Evolutionary conservation across 1,140 invertebrate species (phyloP).

Genomic region (Trachymyrmex cornetzi): DNA sequence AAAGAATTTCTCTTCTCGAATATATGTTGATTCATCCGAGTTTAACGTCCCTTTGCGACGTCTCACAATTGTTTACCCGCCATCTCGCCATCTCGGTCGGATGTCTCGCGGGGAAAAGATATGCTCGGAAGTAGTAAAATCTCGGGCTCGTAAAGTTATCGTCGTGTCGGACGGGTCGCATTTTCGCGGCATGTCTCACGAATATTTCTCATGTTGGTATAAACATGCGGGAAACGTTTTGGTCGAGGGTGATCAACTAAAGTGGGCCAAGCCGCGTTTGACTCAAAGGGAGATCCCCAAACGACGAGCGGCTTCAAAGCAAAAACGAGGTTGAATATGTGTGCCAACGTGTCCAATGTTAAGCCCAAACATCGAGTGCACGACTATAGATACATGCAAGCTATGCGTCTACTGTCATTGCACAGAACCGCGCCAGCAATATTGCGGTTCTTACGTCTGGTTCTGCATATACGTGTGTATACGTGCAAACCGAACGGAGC

Average conservation of each 20-base stretch:
- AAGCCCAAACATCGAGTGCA: conserved; percentile 12
- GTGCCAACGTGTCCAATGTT: conserved; percentile 32
- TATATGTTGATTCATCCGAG: conserved; percentile 11
- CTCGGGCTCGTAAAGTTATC: conserved; percentile 24
- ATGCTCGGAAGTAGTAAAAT: conserved; percentile 23
- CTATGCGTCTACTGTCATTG: conserved; percentile 37
- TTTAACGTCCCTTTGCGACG: background rate
- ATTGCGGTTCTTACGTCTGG: conserved; percentile 28
- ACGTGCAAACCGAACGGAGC: background rate
- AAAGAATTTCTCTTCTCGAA: background rate
- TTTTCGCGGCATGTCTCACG: conserved; percentile 21
- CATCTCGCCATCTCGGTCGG: background rate
- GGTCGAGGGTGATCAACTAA: conserved; percentile 2
- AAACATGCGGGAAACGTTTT: conserved; percentile 49
- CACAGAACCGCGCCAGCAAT: conserved; percentile 9
- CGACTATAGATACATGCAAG: background rate
- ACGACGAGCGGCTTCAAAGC: conserved; percentile 41
- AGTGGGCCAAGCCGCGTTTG: conserved; percentile 41
- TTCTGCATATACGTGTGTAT: background rate
- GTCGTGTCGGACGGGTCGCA: background rate
- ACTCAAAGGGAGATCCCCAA: conserved; percentile 33
- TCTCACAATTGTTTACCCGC: conserved; percentile 17
- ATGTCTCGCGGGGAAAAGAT: background rate
- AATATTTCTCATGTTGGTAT: conserved; percentile 28
- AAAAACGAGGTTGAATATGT: conserved; percentile 62